Evolutionary conservation across 2,888 invertebrate species (phyloP).

Genomic region (Hypena proboscidalis): DNA sequence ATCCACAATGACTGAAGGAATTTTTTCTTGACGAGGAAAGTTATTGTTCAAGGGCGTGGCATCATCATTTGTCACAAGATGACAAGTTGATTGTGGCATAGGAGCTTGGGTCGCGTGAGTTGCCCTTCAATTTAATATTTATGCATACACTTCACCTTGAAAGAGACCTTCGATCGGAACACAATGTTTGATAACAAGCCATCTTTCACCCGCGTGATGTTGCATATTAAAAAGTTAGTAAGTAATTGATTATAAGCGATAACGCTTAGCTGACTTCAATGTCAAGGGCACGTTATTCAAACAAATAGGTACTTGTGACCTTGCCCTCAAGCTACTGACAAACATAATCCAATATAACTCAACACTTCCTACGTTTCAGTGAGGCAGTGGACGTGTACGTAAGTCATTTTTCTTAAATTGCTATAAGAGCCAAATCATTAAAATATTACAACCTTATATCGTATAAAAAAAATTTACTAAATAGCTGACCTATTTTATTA

Average conservation of each 20-base stretch:
- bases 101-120: constrained; percentile 50
- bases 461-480: too few species aligned
- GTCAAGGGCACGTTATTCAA: background rate
- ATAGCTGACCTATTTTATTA: too few species aligned
- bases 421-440: too few species aligned
- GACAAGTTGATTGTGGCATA: constrained; percentile 75
- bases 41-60: constrained; percentile 52
- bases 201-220: constrained; percentile 20
- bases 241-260: background rate
- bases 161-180: constrained; percentile 46
- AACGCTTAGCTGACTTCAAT: background rate
- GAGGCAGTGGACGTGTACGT: too few species aligned
- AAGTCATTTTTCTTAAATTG: too few species aligned
- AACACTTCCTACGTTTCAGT: background rate
- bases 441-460: too few species aligned
- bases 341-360: background rate
- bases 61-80: constrained; percentile 66
- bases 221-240: constrained; percentile 6
- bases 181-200: constrained; percentile 20
- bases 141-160: constrained; percentile 69
- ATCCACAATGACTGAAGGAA: constrained; percentile 44
- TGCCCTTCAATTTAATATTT: constrained; percentile 69
- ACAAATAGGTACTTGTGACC: too few species aligned
- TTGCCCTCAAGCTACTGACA: background rate
- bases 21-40: constrained; percentile 46